phyloP scores from a whole-genome alignment of 2,113 vertebrate species.

The Podocnemis expansa region DNA sequence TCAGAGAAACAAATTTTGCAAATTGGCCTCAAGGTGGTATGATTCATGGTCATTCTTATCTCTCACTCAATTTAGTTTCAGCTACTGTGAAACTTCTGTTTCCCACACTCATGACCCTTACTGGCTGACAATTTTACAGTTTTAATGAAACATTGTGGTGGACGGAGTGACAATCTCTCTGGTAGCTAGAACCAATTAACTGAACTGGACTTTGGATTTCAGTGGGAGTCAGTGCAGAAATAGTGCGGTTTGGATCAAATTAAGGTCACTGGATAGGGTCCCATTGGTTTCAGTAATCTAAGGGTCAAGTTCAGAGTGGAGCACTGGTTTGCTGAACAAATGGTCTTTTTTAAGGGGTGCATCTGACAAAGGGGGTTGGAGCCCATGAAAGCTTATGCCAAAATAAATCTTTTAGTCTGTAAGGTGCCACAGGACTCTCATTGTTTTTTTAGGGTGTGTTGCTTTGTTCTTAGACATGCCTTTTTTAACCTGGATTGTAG shows the following conservation, averaged over 20 bases:
- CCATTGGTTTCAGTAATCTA: background rate
- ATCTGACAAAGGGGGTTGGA: too few relatives aligned
- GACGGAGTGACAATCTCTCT: background rate
- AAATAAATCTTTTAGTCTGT: too few relatives aligned
- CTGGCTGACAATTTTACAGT: background rate
- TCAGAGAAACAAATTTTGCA: background rate
- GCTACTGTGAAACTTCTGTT: background rate
- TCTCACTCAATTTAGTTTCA: background rate
- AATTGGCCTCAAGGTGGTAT: background rate
- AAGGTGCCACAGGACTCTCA: too few relatives aligned
- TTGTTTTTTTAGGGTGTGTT: background rate
- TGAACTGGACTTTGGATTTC: background rate
- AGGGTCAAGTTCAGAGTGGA: background rate
- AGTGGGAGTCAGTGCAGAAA: background rate
- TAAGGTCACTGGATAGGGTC: background rate
- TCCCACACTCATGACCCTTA: background rate
- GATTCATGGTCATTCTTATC: background rate
- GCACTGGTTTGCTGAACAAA: background rate
- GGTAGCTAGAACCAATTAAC: background rate
- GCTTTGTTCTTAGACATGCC: background rate
- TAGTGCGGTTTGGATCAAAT: background rate
- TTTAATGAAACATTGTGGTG: background rate
- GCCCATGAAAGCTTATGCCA: too few relatives aligned
- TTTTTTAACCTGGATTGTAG: background rate
- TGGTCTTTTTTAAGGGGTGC: background rate